Conservation (phyloP, 2,797 vertebrate species). For the Anas bahamensis region DNA sequence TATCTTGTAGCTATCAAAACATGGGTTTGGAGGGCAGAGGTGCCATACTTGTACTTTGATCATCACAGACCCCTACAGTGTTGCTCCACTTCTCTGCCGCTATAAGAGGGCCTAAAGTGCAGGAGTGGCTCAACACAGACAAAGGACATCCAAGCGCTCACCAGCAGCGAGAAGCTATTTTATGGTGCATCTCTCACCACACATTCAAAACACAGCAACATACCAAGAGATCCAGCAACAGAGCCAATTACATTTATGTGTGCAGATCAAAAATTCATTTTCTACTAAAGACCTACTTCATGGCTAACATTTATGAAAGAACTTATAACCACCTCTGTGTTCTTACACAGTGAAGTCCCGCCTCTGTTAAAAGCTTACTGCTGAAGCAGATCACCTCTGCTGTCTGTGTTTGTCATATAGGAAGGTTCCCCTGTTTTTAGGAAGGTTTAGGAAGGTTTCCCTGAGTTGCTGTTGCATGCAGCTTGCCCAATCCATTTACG, state of each 20-base stretch:
- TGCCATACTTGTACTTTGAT: not conserved
- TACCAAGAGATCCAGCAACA: not conserved
- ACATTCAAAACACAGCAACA: not conserved
- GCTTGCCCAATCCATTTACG: not conserved
- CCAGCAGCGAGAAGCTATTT: not conserved
- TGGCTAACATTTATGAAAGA: not conserved
- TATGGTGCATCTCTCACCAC: not conserved
- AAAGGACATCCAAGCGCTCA: not conserved
- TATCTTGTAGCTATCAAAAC: not conserved
- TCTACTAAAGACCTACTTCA: not conserved
- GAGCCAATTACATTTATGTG: fast-evolving
- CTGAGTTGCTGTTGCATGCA: not conserved
- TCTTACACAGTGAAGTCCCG: not conserved
- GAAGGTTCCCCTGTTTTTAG: not conserved
- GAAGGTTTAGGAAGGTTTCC: not conserved
- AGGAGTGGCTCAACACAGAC: not conserved
- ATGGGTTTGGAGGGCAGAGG: not conserved
- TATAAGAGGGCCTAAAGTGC: not conserved
- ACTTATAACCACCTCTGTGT: not conserved
- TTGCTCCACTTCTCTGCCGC: not conserved
- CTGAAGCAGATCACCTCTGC: not conserved
- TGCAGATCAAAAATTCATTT: not conserved
- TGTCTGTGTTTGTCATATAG: not conserved
- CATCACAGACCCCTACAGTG: not conserved
- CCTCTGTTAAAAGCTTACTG: not conserved